Conservation (phyloP, 2,888 invertebrate species). For the Lasiommata megera region DNA sequence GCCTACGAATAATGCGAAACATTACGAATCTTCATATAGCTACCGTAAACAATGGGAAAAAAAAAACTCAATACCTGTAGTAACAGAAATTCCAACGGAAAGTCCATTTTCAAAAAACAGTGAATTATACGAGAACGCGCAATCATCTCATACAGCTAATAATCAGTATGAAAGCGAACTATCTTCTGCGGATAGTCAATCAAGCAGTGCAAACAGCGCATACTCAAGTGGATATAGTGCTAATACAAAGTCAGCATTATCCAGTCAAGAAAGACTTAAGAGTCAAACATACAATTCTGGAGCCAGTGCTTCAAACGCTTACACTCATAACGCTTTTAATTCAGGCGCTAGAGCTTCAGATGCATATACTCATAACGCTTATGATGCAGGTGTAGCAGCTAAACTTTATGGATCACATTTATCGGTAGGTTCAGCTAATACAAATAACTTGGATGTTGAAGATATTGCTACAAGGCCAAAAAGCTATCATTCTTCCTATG, state of each 20-base stretch:
- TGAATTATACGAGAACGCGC: slow-evolving; percentile 56
- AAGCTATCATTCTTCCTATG: slow-evolving; percentile 73
- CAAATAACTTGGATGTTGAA: slow-evolving; percentile 43
- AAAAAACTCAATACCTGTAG: slow-evolving; percentile 51
- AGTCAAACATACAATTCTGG: slow-evolving; percentile 27
- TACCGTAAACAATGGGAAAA: slow-evolving; percentile 74
- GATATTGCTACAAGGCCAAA: slow-evolving; percentile 55
- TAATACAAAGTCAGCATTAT: slow-evolving; percentile 45
- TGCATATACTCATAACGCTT: slow-evolving; percentile 37
- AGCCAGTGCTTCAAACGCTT: slow-evolving; percentile 34
- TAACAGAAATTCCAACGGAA: slow-evolving; percentile 43
- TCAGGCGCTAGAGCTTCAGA: slow-evolving; percentile 30
- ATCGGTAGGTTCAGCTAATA: slow-evolving; percentile 29
- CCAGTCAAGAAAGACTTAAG: slow-evolving; percentile 46
- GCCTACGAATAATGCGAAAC: slow-evolving; percentile 47
- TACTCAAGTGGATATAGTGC: slow-evolving; percentile 45
- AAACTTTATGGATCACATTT: slow-evolving; percentile 29
- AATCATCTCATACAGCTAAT: slow-evolving; percentile 36
- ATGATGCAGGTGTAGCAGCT: slow-evolving; percentile 33
- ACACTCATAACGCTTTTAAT: slow-evolving; percentile 31
- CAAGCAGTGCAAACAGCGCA: slow-evolving; percentile 31
- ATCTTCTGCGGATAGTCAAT: slow-evolving; percentile 42
- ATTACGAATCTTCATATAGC: slow-evolving; percentile 67
- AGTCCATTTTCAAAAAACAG: slow-evolving; percentile 52
- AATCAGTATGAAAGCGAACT: slow-evolving; percentile 39